Evolutionary conservation across 2,888 invertebrate genomes (phyloP).

Genomic region (Hipparchia sbordonii): DNA sequence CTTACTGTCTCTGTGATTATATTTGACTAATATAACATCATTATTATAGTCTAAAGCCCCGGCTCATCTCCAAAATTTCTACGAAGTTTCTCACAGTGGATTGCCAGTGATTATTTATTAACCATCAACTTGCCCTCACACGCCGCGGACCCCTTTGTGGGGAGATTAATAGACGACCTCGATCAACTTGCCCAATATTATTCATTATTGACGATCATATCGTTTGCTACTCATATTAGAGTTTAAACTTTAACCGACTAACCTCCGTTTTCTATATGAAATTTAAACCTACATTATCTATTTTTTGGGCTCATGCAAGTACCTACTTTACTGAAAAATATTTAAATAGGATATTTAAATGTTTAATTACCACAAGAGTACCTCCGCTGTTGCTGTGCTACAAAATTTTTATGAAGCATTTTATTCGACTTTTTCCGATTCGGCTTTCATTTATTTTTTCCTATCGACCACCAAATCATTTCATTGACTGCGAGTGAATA

Average conservation of each 20-base stretch:
- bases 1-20: not conserved
- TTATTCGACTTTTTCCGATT: slow-evolving; percentile 20
- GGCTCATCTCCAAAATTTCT: not conserved
- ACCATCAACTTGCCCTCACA: slow-evolving; percentile 47
- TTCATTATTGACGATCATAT: slow-evolving; percentile 20
- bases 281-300: no score
- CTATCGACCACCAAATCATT: slow-evolving; percentile 36
- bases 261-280: no score
- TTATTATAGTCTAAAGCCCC: not conserved
- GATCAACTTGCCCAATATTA: slow-evolving; percentile 27
- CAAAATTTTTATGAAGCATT: slow-evolving; percentile 1
- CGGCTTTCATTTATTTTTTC: slow-evolving; percentile 33
- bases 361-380: not conserved
- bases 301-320: no score
- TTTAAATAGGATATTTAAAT: no score
- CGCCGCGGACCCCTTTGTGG: slow-evolving; percentile 24
- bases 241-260: no score
- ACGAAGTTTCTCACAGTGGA: slow-evolving; percentile 48
- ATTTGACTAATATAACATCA: not conserved
- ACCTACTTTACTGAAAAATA: no score
- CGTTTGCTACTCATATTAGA: not conserved
- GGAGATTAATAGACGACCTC: slow-evolving; percentile 35
- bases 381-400: slow-evolving; percentile 10
- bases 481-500: slow-evolving; percentile 37
- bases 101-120: slow-evolving; percentile 57